Base-by-base conservation (phyloP, 2,113 vertebrate genomes). In the Bos javanicus region DNA sequence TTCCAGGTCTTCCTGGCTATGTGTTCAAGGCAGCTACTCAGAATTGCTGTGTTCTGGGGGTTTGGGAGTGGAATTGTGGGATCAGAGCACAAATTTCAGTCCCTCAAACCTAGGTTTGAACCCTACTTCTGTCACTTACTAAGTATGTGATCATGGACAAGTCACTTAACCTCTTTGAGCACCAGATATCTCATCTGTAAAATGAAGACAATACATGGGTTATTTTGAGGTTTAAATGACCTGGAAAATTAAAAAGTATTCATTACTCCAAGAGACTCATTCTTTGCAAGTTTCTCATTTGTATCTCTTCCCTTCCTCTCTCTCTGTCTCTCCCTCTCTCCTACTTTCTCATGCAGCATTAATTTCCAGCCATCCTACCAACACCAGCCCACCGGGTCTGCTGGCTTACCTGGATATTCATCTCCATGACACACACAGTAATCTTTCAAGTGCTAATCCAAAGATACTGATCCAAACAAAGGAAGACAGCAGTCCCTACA, bases 391-490 rank as follows among this genome's bases (percentile, higher is more conserved):
- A 87, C 82, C 3, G 60, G 23, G 11, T 28, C 87, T 59, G 23
- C 62, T 90, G 74, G 12, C 16, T 96, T 92, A 28, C 48, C 54
- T 90, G 25, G 30, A 26, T 56, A 91, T 50, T 91, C 33, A 36
- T 92, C 64, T 92, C 85, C 50, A 76, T 11, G 26, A 83, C 60
- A 96, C 23, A 87, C 52, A 87, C 1, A 36, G 86, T 36, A 33
- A 4, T 76, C 78, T 91, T 91, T 67, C 85, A 93, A 86, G 56
- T 26, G 57, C 28, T 39, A 95, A 81, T 39, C 83, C 52, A 90
- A 95, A 95, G 71, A 59, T 71, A 87, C 5, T 67, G 74, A 94
- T 78, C n/a, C 92, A 96, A 95, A 96, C 8, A 76, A 90, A 97
- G 57, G 46, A 60, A 97, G 84, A 94, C 82, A 92, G 95, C 52